Base-by-base conservation (phyloP, 2,888 invertebrate genomes). In the Nasonovia ribisnigri region DNA sequence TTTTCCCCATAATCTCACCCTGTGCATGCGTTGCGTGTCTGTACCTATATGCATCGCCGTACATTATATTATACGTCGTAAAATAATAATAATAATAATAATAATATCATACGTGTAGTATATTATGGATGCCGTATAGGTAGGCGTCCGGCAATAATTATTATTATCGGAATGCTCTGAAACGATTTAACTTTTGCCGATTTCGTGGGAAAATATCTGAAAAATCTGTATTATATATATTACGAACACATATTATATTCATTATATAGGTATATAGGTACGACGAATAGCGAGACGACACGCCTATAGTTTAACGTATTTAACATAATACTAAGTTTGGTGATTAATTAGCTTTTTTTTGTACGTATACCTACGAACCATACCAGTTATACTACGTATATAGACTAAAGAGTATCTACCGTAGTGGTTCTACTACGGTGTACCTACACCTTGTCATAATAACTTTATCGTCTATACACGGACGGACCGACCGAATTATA, bases 151-250 rank as follows among this genome's bases (percentile, higher is more conserved):
- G 42, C 42, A 29, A 51, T 91, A 91, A 91, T 91, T 51, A 86
- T 86, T 43, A 84, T 24, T 46, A 54, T 91, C 54, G 54, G 43
- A 84, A 84, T 84, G 91, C 86, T 91, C 86, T 57, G 20, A 87
- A 92, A 92, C 91, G 91, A 60, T 91, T 46, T 43, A 43, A 46
- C 29, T 89, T 46, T 46, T 13, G 92, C 92, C 57, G 92, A 86
- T 92, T 92, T 92, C 92, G 92, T 92, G 92, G 92, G 92, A 92
- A 92, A 77, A 36, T 46, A 46, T 77, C 36, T 16, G 8, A 42
- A 77, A 92, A 87, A 87, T 86, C 60, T 13, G 48, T 20, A 86
- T 60, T 46, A 86, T 51, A 54, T 26, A 57, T 57, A 26, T 5
- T 26, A 57, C 26, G n/a, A n/a, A 57, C 57, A 26, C 57, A 26